phyloP scores from a whole-genome alignment of 2,797 vertebrate species.

The Apodemus agrarius region DNA sequence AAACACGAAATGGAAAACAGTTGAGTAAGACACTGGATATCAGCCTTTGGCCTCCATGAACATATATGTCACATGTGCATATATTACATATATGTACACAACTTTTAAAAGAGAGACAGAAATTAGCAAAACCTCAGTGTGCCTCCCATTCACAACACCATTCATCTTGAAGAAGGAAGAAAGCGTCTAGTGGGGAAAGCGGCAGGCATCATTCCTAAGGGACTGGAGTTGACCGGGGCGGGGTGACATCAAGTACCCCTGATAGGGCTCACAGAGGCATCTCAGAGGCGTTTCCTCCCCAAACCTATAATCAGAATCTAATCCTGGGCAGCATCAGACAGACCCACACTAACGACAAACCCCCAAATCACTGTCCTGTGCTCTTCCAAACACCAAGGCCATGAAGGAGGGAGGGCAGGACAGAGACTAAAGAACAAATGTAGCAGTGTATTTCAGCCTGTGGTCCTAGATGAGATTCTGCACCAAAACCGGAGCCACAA shows the following conservation, averaged over 20 bases:
- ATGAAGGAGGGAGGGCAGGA: background rate
- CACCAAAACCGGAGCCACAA: background rate
- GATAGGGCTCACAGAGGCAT: background rate
- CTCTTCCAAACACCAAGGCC: background rate
- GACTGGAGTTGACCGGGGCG: too few species aligned
- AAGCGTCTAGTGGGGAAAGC: background rate
- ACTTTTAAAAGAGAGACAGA: background rate
- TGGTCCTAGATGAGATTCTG: background rate
- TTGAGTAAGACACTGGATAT: background rate
- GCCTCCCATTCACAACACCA: background rate
- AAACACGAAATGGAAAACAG: background rate
- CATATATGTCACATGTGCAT: too few species aligned
- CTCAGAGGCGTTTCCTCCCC: background rate
- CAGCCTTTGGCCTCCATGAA: background rate
- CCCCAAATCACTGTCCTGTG: background rate
- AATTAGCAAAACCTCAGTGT: background rate
- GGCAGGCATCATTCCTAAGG: background rate
- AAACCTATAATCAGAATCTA: background rate
- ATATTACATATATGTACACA: background rate
- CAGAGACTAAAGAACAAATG: background rate
- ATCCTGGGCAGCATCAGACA: background rate
- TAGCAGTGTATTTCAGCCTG: background rate
- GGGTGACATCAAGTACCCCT: fast-evolving
- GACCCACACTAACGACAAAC: background rate
- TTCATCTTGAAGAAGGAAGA: background rate